Percentiles rank a stretch among this genome's conserved stretches.
Evolutionary conservation across 37 sponge, comb jelly and placozoan species (phyloP).

Genomic region (Tethya wilhelma): DNA sequence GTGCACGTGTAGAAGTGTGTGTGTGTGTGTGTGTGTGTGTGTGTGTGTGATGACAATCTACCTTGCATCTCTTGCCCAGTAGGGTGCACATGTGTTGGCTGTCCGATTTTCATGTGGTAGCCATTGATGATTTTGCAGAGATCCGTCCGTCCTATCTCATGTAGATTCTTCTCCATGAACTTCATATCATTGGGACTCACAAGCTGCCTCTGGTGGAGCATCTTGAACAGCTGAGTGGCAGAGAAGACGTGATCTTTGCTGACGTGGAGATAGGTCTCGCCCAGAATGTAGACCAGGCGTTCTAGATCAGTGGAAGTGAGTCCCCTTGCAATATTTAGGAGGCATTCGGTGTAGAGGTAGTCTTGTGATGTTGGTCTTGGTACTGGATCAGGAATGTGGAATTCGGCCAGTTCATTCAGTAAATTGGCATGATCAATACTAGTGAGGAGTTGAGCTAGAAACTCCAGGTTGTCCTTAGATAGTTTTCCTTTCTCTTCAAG

Average conservation of each 20-base stretch:
- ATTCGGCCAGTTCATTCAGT: not conserved
- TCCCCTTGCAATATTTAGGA: conserved; percentile 34
- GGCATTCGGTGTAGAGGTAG: conserved; percentile 23
- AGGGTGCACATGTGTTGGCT: too few relatives aligned
- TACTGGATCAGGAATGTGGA: conserved; percentile 2
- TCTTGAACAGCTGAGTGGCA: conserved; percentile 50
- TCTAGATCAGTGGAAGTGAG: conserved; percentile 39
- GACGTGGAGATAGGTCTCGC: not conserved
- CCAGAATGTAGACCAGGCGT: conserved; percentile 17
- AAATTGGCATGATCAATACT: conserved; percentile 17
- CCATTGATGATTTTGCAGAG: conserved; percentile 29
- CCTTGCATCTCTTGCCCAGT: too few relatives aligned
- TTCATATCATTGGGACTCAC: conserved; percentile 38
- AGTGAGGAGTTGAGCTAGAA: conserved; percentile 18
- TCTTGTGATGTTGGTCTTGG: too few relatives aligned
- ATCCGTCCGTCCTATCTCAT: conserved; percentile 47
- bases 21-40: too few relatives aligned
- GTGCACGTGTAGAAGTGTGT: too few relatives aligned
- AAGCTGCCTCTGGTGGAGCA: conserved; percentile 36
- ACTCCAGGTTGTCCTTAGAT: conserved; percentile 27
- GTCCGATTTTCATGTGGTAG: too few relatives aligned
- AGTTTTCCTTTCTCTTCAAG: conserved; percentile 67
- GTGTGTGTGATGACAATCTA: too few relatives aligned
- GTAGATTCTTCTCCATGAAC: conserved; percentile 16
- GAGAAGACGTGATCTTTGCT: conserved; percentile 38